A percentile compares a stretch with the other conserved stretches of the same genome.
These are phyloP conservation scores for Mechanitis mazaeus DNA, from an alignment of 2,888 invertebrate species.

Conservation along the genomic window DNA sequence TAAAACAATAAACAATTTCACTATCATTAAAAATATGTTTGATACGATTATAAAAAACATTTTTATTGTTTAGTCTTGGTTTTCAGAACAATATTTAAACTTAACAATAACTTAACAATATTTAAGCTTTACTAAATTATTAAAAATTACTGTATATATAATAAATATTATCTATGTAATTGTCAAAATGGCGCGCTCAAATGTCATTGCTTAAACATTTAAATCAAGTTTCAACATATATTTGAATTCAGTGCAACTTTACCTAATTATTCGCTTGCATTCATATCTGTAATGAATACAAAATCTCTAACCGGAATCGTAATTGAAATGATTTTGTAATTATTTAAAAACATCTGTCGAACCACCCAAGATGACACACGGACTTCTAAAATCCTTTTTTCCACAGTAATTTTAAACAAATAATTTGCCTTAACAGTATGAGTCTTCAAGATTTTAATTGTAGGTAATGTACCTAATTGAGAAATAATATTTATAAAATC, in stretches of 20 bases:
- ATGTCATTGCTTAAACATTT: not conserved
- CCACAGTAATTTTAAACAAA: conserved; percentile 20
- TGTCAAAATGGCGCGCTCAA: no score
- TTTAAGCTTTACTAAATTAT: no score
- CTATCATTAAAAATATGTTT: no score
- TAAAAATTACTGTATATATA: no score
- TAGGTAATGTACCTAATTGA: conserved; percentile 21
- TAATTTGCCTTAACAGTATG: conserved; percentile 27
- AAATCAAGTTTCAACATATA: not conserved
- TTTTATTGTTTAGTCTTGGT: no score
- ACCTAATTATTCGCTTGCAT: conserved; percentile 37
- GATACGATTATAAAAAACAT: no score
- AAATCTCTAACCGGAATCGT: conserved; percentile 48
- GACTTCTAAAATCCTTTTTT: conserved; percentile 22
- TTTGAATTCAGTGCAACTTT: conserved; percentile 10
- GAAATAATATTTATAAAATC: conserved; percentile 11
- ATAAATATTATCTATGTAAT: no score
- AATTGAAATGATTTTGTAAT: conserved; percentile 57
- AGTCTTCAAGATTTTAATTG: conserved; percentile 30
- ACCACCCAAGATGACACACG: conserved; percentile 52
- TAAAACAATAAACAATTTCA: no score
- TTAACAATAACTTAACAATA: no score
- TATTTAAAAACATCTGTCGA: conserved; percentile 49
- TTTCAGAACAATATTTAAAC: no score
- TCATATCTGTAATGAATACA: conserved; percentile 49